These are phyloP conservation scores for Luperina testacea DNA, from an alignment of 2,888 invertebrate genomes.

Conservation along the genomic window DNA sequence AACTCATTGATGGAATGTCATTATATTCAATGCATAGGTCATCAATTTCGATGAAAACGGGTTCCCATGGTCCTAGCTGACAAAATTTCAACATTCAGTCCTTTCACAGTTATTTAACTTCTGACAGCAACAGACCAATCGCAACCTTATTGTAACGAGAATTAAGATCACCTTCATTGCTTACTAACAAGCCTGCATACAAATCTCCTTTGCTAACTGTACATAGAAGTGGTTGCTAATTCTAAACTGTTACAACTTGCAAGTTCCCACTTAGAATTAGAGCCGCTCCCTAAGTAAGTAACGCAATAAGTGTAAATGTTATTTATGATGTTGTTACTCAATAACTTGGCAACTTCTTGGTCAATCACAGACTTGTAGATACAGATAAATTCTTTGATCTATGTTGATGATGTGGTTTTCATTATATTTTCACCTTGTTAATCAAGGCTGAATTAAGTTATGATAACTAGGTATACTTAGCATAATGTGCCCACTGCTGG, in stretches of 20 bases:
- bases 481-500: not conserved
- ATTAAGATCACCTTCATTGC: not conserved
- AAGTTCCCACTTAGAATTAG: conserved; percentile 31
- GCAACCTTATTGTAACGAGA: not conserved
- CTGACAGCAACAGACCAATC: not conserved
- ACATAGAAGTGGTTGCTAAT: conserved; percentile 18
- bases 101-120: not conserved
- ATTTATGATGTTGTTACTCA: conserved; percentile 48
- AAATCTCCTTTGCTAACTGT: conserved; percentile 13
- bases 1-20: no score
- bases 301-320: conserved; percentile 60
- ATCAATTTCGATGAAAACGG: no score
- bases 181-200: not conserved
- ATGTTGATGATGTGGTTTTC: conserved; percentile 15
- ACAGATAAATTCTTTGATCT: conserved; percentile 17
- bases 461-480: not conserved
- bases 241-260: conserved; percentile 29
- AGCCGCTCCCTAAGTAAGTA: conserved; percentile 56
- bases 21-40: no score
- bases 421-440: not conserved
- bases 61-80: not conserved
- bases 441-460: conserved; percentile 1
- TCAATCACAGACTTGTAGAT: conserved; percentile 37
- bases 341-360: conserved; percentile 39
- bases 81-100: not conserved